Evolutionary conservation across 2,797 vertebrate genomes (phyloP).

Genomic region (Pseudomugil tenellus): DNA sequence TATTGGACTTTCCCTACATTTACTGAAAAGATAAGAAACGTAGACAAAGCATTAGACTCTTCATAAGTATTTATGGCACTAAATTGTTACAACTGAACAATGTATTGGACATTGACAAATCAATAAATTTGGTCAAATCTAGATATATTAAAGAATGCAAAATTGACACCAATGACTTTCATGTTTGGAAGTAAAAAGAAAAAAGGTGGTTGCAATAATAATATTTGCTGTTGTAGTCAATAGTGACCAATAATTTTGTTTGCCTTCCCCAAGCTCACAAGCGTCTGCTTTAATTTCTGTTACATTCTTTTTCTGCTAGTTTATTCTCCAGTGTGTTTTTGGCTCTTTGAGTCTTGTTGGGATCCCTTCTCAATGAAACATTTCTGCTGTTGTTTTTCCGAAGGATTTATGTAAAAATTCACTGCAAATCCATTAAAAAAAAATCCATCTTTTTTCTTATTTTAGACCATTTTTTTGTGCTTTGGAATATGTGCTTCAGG

Average conservation of each 20-base stretch:
- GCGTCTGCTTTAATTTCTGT: neutral
- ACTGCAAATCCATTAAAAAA: neutral
- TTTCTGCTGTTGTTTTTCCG: neutral
- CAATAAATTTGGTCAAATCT: neutral
- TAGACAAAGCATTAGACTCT: neutral
- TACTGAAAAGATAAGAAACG: neutral
- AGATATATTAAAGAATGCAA: neutral
- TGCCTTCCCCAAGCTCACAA: neutral
- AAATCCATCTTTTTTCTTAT: neutral
- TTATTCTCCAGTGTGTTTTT: neutral
- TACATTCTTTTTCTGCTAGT: neutral
- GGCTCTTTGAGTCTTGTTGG: neutral
- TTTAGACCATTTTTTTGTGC: neutral
- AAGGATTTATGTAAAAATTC: neutral
- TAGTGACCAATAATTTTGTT: neutral
- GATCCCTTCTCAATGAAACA: neutral
- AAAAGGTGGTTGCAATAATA: neutral
- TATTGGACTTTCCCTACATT: conserved; percentile 5
- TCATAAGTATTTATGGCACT: neutral
- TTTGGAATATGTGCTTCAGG: neutral
- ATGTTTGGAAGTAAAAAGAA: neutral
- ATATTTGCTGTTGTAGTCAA: neutral
- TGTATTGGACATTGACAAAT: neutral
- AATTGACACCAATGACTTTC: neutral
- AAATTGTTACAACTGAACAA: neutral